These are phyloP conservation scores for Netelia virgata DNA, from an alignment of 2,888 invertebrate species.

Conservation along the genomic window DNA sequence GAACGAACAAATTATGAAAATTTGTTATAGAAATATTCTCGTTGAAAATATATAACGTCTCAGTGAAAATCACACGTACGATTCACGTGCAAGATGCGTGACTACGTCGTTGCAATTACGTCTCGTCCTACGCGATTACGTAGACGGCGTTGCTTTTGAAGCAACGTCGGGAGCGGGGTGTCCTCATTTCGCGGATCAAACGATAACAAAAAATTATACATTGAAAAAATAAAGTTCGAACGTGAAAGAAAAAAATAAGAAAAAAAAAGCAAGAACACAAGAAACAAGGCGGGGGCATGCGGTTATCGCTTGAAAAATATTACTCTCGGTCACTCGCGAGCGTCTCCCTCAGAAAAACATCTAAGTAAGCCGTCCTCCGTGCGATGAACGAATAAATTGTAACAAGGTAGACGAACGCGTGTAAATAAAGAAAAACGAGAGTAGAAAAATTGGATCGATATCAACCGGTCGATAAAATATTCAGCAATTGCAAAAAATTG, in stretches of 20 bases:
- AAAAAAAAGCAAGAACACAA: conserved; percentile 51
- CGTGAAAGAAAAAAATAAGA: conserved; percentile 42
- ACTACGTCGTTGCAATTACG: conserved; percentile 16
- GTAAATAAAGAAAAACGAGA: conserved; percentile 22
- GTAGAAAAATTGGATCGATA: neutral
- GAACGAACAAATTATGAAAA: neutral
- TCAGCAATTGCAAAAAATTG: no score
- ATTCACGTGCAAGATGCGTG: conserved; percentile 23
- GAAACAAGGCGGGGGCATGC: conserved; percentile 58
- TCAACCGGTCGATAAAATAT: no score
- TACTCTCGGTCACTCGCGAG: conserved; percentile 41
- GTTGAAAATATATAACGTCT: neutral
- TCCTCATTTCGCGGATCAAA: conserved; percentile 55
- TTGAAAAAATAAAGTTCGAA: conserved; percentile 28
- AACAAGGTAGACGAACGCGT: conserved; percentile 33
- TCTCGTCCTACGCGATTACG: conserved; percentile 16
- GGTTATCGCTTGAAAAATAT: conserved; percentile 68
- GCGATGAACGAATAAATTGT: conserved; percentile 47
- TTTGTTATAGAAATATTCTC: neutral
- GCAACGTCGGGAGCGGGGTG: conserved; percentile 1
- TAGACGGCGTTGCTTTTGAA: conserved; percentile 8
- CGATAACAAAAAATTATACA: conserved; percentile 48
- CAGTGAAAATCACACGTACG: no score
- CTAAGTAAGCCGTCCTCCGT: conserved; percentile 22
- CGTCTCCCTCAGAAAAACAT: conserved; percentile 60